Evolutionary conservation across 2,797 vertebrate species (phyloP).

Genomic region (Siniperca obscura): DNA sequence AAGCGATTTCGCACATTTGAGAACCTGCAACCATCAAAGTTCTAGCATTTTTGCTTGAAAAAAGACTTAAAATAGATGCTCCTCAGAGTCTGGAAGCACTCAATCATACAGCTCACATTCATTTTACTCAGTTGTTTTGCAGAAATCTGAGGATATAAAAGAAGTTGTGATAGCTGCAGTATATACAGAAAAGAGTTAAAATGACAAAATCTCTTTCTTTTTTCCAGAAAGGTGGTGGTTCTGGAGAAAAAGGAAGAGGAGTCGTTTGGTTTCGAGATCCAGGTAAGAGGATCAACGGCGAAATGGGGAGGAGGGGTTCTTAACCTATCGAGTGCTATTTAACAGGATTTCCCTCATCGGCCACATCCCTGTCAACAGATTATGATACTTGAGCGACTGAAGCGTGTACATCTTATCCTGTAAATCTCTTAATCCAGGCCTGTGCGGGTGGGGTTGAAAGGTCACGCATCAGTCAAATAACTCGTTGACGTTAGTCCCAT

Average conservation of each 20-base stretch:
- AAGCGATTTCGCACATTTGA: not conserved
- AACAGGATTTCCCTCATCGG: constrained; percentile 41
- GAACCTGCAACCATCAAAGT: not conserved
- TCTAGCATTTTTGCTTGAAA: not conserved
- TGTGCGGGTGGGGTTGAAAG: constrained; percentile 27
- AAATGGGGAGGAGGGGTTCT: not conserved
- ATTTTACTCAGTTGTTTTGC: not conserved
- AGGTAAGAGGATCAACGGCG: constrained; percentile 85
- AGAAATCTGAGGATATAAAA: not conserved
- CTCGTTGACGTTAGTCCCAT: constrained; percentile 55
- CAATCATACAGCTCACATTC: not conserved
- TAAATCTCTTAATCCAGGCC: constrained; percentile 53
- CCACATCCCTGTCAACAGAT: constrained; percentile 9
- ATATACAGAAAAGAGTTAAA: not conserved
- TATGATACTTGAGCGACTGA: constrained; percentile 22
- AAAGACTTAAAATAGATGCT: not conserved
- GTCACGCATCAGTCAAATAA: constrained; percentile 43
- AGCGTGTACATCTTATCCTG: constrained; percentile 18
- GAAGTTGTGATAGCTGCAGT: no score
- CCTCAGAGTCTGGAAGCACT: not conserved
- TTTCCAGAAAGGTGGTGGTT: constrained; percentile 88
- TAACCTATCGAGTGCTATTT: constrained; percentile 22
- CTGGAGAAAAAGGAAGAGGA: constrained; percentile 92
- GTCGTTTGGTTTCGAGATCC: constrained; percentile 96
- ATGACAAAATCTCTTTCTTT: not conserved